A percentile compares a stretch with the other conserved stretches of the same genome.
phyloP scores from a whole-genome alignment of 2,888 invertebrate genomes.

The Acanthacorydalis orientalis region DNA sequence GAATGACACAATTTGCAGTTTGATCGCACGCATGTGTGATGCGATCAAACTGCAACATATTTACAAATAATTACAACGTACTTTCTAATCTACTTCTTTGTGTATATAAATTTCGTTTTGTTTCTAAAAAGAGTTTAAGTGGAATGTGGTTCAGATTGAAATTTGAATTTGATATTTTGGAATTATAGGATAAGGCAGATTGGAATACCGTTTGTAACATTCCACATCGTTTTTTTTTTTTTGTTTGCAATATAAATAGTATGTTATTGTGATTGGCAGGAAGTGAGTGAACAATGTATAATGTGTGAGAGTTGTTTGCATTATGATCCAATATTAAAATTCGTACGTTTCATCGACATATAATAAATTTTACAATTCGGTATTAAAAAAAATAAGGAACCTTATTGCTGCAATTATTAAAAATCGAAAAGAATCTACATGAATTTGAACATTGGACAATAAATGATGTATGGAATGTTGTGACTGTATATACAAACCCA shows the following conservation, averaged over 20 bases:
- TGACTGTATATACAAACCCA: no score
- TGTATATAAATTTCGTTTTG: no score
- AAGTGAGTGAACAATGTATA: neutral
- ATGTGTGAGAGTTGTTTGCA: neutral
- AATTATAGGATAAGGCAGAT: conserved; percentile 31
- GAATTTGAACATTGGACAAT: no score
- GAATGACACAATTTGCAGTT: neutral
- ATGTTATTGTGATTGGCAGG: neutral
- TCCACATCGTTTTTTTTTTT: conserved; percentile 28
- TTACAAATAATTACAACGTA: neutral
- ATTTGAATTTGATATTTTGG: no score
- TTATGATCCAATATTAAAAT: neutral
- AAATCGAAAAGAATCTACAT: no score
- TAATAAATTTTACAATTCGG: neutral
- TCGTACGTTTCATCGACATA: neutral
- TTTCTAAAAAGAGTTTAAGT: no score
- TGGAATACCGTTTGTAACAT: conserved; percentile 46
- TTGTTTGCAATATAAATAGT: neutral
- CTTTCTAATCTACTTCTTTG: no score
- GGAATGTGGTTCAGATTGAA: no score
- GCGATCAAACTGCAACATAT: neutral
- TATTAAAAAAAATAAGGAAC: no score
- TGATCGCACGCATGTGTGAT: neutral
- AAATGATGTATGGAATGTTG: no score
- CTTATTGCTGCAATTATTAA: no score